These are phyloP conservation scores for Chromis chromis DNA, from an alignment of 2,797 vertebrate genomes.

Conservation along the genomic window DNA sequence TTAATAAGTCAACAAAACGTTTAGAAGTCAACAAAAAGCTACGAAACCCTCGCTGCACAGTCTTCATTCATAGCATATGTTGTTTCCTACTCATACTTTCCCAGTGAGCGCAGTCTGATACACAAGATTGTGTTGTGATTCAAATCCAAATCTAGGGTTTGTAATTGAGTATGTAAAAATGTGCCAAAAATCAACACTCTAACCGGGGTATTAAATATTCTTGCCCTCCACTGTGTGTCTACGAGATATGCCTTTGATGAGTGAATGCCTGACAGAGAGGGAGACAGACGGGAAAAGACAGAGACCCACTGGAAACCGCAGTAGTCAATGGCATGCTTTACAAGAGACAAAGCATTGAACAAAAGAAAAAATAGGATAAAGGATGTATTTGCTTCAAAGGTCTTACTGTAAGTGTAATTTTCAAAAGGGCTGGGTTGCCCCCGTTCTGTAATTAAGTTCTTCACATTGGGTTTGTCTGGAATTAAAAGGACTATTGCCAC, in stretches of 20 bases:
- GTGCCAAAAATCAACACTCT: background rate
- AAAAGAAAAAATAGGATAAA: slow-evolving; percentile 82
- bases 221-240: slow-evolving; percentile 37
- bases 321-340: slow-evolving; percentile 79
- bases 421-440: slow-evolving; percentile 81
- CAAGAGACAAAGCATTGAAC: slow-evolving; percentile 78
- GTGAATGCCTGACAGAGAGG: slow-evolving; percentile 51
- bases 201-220: slow-evolving; percentile 31
- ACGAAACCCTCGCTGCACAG: slow-evolving; percentile 23
- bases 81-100: slow-evolving; percentile 4
- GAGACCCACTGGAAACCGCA: slow-evolving; percentile 77
- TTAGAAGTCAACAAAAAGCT: slow-evolving; percentile 23
- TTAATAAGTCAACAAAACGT: slow-evolving; percentile 7
- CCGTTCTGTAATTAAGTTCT: slow-evolving; percentile 85
- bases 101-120: slow-evolving; percentile 15
- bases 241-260: slow-evolving; percentile 66
- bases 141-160: slow-evolving; percentile 6
- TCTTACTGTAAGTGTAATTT: slow-evolving; percentile 85
- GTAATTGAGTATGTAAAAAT: slow-evolving; percentile 31
- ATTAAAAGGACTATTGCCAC: slow-evolving; percentile 84
- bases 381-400: slow-evolving; percentile 82
- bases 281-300: slow-evolving; percentile 62
- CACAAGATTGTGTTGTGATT: slow-evolving; percentile 5
- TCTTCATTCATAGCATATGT: slow-evolving; percentile 21
- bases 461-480: slow-evolving; percentile 83